Base-by-base conservation (phyloP, 2,797 vertebrate genomes). In the Eleutherodactylus coqui region DNA sequence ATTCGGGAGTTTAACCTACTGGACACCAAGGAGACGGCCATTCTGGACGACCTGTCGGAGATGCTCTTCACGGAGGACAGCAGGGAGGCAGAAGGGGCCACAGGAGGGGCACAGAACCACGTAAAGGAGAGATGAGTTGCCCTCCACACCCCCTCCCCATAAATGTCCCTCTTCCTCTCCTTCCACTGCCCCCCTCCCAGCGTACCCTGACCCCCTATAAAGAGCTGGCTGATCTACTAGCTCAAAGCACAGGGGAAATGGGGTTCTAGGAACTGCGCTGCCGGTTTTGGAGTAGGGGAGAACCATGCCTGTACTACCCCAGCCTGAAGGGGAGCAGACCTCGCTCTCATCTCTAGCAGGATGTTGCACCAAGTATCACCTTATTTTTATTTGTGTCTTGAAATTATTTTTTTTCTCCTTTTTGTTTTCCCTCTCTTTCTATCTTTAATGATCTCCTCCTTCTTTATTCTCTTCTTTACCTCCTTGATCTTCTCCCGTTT, bases 31-130 rank as follows among this genome's bases (percentile, higher is more conserved):
- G 98, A 99, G 94, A 98, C 96, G 90, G 96, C 97, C 91, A 95
- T 98, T 95, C 97, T 99, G 97, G 98, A 98, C 43, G 98, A 99
- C 96, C 97, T 99, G 94, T 97, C 97, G 0, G 97, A 98, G 94
- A 94, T 96, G 93, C 96, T 99, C 92, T 99, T 97, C 94, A 93
- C 93, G 89, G 95, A 95, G 19, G 91, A 92, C 77, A 96, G 91
- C 0, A 90, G 93, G 4, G 85, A 92, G 47, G 89, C 88, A 70
- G 90, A 91, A 88, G 91, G 93, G 73, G 92, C 91, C 0, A 86
- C 91, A 76, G 93, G 95, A 0, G 95, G 94, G 89, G 95, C 97
- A 95, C 97, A 99, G 95, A 98, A 97, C 94, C 98, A 99, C 0
- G 96, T 98, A 91, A 99, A 98, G 51, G 98, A 99, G 95, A 99